Evolutionary conservation across 2,888 invertebrate species (phyloP).

Genomic region (Masnerella sp.): DNA sequence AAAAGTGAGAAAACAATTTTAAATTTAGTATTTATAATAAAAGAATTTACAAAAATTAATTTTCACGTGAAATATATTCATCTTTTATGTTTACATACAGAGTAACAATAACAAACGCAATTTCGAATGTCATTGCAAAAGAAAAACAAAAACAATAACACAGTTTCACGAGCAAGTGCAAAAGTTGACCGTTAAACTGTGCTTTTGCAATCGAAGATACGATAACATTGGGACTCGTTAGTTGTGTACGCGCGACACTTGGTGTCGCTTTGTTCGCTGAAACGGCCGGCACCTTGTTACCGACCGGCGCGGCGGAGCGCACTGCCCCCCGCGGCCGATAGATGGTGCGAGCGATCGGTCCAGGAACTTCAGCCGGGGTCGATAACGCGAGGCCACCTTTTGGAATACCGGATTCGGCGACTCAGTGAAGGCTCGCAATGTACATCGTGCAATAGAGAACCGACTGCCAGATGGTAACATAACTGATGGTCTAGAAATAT

Average conservation of each 20-base stretch:
- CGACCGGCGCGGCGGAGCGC: constrained; percentile 3
- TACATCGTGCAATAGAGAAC: constrained; percentile 23
- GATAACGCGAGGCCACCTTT: constrained; percentile 17
- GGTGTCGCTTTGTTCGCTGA: constrained; percentile 24
- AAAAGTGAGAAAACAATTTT: constrained; percentile 42
- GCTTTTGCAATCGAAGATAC: constrained; percentile 12
- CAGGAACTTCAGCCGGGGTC: constrained; percentile 29
- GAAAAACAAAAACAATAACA: too few relatives aligned
- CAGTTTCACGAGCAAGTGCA: too few relatives aligned
- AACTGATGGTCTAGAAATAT: too few relatives aligned
- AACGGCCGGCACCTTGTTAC: constrained; percentile 18
- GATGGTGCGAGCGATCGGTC: constrained; percentile 12
- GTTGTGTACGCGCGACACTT: constrained; percentile 12
- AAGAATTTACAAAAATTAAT: too few relatives aligned
- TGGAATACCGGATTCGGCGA: constrained; percentile 25
- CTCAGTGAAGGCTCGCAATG: constrained; percentile 42
- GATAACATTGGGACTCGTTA: constrained; percentile 23
- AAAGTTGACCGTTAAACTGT: too few relatives aligned
- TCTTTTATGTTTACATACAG: too few relatives aligned
- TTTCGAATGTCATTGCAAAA: constrained; percentile 21
- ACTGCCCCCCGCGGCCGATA: background rate
- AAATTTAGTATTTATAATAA: background rate
- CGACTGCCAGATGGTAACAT: too few relatives aligned
- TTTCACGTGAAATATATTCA: too few relatives aligned
- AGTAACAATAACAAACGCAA: too few relatives aligned